Conservation (phyloP, 1,140 invertebrate genomes). For the Zaprionus nigranus region DNA sequence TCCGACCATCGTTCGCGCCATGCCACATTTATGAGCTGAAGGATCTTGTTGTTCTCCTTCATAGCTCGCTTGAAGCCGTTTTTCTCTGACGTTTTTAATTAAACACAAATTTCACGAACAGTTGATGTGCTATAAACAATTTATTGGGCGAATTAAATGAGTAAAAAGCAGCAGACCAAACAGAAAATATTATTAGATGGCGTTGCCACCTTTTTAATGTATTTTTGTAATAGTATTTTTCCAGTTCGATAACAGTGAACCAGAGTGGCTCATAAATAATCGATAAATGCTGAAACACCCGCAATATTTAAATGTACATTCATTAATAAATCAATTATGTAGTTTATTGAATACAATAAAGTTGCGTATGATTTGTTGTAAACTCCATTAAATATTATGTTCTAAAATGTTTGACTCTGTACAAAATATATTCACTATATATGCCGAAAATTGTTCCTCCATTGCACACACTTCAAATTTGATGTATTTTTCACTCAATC, state of each 20-base stretch:
- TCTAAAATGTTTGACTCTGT: constrained; percentile 81
- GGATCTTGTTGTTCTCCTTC: constrained; percentile 77
- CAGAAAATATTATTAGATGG: not conserved
- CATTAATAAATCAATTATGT: constrained; percentile 61
- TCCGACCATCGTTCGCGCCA: constrained; percentile 98
- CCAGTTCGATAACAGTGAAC: not conserved
- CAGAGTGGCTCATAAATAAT: not conserved
- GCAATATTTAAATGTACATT: constrained; percentile 28
- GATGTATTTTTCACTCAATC: constrained; percentile 62
- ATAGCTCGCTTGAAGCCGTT: constrained; percentile 34
- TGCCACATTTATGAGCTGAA: constrained; percentile 86
- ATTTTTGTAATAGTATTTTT: not conserved
- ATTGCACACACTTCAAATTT: constrained; percentile 58
- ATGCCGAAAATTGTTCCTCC: constrained; percentile 81
- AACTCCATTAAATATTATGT: constrained; percentile 68
- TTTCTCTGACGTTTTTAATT: constrained; percentile 13
- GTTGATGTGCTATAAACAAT: constrained; percentile 27
- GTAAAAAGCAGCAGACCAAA: constrained; percentile 7
- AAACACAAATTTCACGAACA: too few species aligned
- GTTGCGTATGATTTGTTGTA: constrained; percentile 73
- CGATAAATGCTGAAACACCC: not conserved
- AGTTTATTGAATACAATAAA: constrained; percentile 82
- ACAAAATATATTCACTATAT: constrained; percentile 77
- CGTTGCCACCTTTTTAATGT: constrained; percentile 6
- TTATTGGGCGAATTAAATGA: not conserved